Conservation (phyloP, 2,113 vertebrate genomes). For the Burhinus oedicnemus region DNA sequence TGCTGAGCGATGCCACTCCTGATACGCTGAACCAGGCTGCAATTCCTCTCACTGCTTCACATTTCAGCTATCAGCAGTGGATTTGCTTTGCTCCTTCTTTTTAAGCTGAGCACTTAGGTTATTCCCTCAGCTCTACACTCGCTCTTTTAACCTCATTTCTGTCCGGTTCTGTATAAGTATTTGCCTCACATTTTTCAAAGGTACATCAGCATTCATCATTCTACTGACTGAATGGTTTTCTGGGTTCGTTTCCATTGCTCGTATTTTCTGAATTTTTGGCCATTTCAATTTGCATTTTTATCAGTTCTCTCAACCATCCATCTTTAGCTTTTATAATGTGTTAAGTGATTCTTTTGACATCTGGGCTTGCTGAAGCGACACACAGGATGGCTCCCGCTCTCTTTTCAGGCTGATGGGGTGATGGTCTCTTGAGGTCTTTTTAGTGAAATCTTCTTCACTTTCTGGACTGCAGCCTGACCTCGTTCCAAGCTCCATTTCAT, state of each 20-base stretch:
- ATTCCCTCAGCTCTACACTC: not conserved
- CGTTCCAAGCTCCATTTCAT: not conserved
- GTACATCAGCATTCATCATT: not conserved
- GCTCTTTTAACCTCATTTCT: not conserved
- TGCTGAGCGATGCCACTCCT: not conserved
- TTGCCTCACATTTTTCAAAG: conserved; percentile 2
- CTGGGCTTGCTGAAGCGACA: not conserved
- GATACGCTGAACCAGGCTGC: not conserved
- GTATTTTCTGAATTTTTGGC: not conserved
- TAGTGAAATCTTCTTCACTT: not conserved
- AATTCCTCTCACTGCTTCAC: not conserved
- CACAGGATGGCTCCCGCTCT: not conserved
- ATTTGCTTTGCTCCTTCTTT: not conserved
- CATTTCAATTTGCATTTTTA: not conserved
- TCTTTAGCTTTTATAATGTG: not conserved
- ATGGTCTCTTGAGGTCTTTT: not conserved
- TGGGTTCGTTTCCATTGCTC: not conserved
- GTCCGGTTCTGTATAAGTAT: not conserved
- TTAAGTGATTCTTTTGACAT: not conserved
- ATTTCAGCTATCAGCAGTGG: not conserved
- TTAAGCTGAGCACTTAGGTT: not conserved
- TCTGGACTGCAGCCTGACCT: not conserved
- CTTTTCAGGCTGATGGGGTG: not conserved
- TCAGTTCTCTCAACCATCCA: not conserved
- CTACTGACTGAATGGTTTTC: not conserved